Evolutionary conservation across 2,888 invertebrate species (phyloP).

Genomic region (Peribatodes rhomboidaria): DNA sequence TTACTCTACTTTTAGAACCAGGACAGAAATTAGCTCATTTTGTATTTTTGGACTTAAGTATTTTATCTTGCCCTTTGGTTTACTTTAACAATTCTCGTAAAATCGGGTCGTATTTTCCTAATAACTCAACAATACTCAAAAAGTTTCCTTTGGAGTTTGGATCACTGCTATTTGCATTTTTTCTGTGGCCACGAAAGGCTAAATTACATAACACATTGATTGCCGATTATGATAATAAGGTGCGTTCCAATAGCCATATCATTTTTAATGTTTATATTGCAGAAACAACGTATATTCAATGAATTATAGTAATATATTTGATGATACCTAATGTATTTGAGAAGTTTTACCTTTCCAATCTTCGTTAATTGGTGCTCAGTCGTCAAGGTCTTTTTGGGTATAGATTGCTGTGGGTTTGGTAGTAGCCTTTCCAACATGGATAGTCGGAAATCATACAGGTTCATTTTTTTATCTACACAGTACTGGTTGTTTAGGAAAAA

Average conservation of each 20-base stretch:
- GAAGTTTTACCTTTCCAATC: no score
- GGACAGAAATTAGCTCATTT: background rate
- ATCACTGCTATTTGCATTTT: background rate
- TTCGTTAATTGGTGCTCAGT: no score
- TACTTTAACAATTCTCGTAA: background rate
- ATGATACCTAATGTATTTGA: no score
- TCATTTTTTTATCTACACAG: no score
- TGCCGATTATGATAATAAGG: background rate
- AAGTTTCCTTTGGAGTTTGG: background rate
- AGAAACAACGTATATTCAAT: no score
- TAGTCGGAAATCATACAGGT: no score
- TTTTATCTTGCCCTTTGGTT: background rate
- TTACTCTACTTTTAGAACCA: background rate
- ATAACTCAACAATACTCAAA: background rate
- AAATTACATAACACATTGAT: no score
- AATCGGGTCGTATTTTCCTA: background rate
- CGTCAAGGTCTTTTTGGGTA: no score
- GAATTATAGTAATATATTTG: no score
- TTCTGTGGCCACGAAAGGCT: background rate
- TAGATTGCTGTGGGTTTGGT: no score
- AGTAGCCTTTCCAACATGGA: no score
- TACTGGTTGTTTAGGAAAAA: no score
- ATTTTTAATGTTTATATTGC: conserved; percentile 39
- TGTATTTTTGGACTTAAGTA: conserved; percentile 2
- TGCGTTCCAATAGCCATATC: background rate